Base-by-base conservation (phyloP, 2,797 vertebrate species). In the Rhinichthys osculus region DNA sequence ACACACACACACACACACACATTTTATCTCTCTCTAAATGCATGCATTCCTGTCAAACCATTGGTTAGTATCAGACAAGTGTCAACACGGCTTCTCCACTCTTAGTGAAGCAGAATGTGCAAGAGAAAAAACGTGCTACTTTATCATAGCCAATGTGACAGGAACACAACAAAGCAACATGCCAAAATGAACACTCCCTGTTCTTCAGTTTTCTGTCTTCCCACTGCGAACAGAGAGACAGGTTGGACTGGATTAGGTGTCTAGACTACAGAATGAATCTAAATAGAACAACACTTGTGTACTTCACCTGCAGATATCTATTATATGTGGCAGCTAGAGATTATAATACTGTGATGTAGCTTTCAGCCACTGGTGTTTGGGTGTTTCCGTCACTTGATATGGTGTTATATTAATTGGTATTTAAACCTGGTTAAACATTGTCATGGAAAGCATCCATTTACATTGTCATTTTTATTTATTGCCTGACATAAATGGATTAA, bases 221-320 rank as follows among this genome's bases (percentile, higher is more conserved):
- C 69, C 70, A 70, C 52, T 71, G 50, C 19, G 19, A 86, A 76
- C 57, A 81, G 82, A 85, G 80, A 88, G 84, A 81, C 87, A 66
- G 81, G 86, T 87, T 44, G 35, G 83, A 85, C 86, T 23, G 76
- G 89, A 87, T 89, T 82, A 89, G 27, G 40, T 78, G 89, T 89
- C 88, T 90, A 89, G 90, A 90, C 90, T 82, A 54, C 86, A 81
- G 84, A 88, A 89, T 87, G 84, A 88, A 78, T 73, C 66, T 76
- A 47, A 87, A 82, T 72, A 70, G 85, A 87, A 83, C 52, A 86
- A 88, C 67, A 82, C 85, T 85, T 89, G 74, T 86, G 76, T 78
- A 82, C 82, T 84, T 84, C 62, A 86, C 52, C 69, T 71, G 64
- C 74, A 87, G 80, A 87, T 87, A 87, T 86, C 70, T 81, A 78